Evolutionary conservation across 2,888 invertebrate species (phyloP), one percentile per base, ranked within the genome.

Genomic region (Drosophila antonietae): DNA sequence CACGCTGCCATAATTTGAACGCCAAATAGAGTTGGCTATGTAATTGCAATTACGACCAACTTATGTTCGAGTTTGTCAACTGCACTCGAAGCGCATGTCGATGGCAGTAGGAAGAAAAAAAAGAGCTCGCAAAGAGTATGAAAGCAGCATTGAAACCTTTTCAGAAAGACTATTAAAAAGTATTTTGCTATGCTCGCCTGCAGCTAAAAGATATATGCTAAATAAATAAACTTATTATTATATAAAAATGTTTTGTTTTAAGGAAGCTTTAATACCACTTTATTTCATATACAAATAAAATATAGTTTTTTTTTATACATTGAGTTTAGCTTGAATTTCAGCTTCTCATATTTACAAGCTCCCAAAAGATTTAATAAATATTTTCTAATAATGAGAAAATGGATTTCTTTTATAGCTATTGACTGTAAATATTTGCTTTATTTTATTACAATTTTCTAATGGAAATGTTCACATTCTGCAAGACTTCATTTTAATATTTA

Each of bases 1-100:
- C 47, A 47, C 71, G 76, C 83, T 82, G 78, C 73, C 80, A 83
- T 83, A 83, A 83, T 83, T 83, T 75, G 68, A 68, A 74, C 81
- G 83, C 76, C 78, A 83, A 78, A 79, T 78, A 78, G 75, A 82
- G 49, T 33, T 49, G 49, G 12, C 31, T n/a, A 18, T 31, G n/a
- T 80, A 81, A 82, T 81, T 81, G 80, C 82, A 81, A 81, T 79
- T 79, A 72, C 70, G 75, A 56, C 64, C 65, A 58, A 68, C 72
- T 73, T 79, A 60, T 74, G 72, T 73, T 64, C 28, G 55, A 66
- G 73, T 73, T 80, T 82, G 80, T 82, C 82, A 49, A 49, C 49
- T 33, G 49, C 49, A 33, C 1, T n/a, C 47, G 28, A 0, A n/a
- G 49, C 49, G 2, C 12, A 3, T 1, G 33, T 33, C 18, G 51